Base-by-base conservation (phyloP, 2,797 vertebrate genomes). In the Danio aesculapii region DNA sequence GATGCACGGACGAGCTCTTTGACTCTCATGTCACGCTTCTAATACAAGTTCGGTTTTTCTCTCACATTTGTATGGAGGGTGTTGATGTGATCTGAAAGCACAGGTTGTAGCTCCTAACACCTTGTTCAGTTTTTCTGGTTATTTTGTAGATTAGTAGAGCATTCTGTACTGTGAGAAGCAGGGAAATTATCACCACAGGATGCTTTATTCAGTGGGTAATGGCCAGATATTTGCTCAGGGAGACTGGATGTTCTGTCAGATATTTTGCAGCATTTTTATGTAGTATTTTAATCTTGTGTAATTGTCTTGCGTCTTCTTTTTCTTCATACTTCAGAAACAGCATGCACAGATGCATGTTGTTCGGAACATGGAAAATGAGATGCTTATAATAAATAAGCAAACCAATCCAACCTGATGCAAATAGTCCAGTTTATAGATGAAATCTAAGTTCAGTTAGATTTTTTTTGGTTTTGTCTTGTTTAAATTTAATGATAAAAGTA, bases 61-160 rank as follows among this genome's bases (percentile, higher is more conserved):
- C 16, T 13, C 11, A 52, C 10, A 5, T 75, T 8, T 64, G 16
- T 13, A 13, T 12, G 12, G 39, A 30, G n/a, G 47, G 8, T 49
- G 39, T 43, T 44, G 58, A 66, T 47, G 58, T 70, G 61, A 71
- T 67, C 17, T 50, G 58, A 21, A 62, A 61, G 41, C 71, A 6
- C n/a, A 58, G 52, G 19, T 8, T 47, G 6, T 58, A 43, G 63
- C 6, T 16, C 44, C 76, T 8, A 11, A 21, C 6, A 19, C 12
- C 19, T 59, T 59, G 2, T 39, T 61, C 58, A 30, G 1, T 30
- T 30, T 30, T 7, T 8, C 8, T 3, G 50, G 50, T 3, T 19
- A 57, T 57, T 57, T 57, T 19, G 53, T 57, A 17, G 16, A 57
- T 57, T 17, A 17, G 1, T 57, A n/a, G 53, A 57, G 30, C 30